phyloP scores from a whole-genome alignment of 2,888 invertebrate genomes.

The Tillus elongatus region DNA sequence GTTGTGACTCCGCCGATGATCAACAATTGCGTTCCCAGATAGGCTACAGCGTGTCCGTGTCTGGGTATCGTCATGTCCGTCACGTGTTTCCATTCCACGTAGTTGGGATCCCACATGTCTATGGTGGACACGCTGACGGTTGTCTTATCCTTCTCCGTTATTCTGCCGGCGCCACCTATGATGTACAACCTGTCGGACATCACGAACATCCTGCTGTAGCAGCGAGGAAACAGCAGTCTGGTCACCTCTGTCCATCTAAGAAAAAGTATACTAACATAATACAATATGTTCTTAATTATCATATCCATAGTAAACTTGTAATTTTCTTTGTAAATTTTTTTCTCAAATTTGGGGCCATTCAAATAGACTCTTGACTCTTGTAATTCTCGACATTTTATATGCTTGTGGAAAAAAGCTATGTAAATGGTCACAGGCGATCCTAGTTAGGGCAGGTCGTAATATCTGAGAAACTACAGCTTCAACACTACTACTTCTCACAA shows the following conservation, averaged over 20 bases:
- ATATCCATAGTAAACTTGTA: too few species aligned
- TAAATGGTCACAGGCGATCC: too few species aligned
- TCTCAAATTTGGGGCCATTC: too few species aligned
- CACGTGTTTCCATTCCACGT: constrained; percentile 48
- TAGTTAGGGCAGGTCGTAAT: too few species aligned
- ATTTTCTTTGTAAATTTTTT: too few species aligned
- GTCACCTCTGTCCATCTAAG: constrained; percentile 52
- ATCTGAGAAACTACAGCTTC: too few species aligned
- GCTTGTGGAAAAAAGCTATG: too few species aligned
- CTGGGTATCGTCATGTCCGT: constrained; percentile 56
- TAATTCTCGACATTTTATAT: too few species aligned
- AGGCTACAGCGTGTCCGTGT: constrained; percentile 56
- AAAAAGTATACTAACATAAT: too few species aligned
- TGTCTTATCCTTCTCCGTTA: constrained; percentile 45
- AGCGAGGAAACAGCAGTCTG: constrained; percentile 47
- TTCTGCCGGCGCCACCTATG: constrained; percentile 58
- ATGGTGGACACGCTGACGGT: constrained; percentile 51
- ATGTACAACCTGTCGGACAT: constrained; percentile 54
- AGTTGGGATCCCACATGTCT: constrained; percentile 52
- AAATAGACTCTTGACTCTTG: too few species aligned
- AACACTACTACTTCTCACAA: too few species aligned
- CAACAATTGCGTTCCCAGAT: constrained; percentile 55
- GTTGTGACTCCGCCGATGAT: constrained; percentile 60
- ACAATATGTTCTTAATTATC: too few species aligned
- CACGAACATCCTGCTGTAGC: constrained; percentile 45